Conservation (phyloP, 2,113 vertebrate species). For the Oreochromis spilurus region DNA sequence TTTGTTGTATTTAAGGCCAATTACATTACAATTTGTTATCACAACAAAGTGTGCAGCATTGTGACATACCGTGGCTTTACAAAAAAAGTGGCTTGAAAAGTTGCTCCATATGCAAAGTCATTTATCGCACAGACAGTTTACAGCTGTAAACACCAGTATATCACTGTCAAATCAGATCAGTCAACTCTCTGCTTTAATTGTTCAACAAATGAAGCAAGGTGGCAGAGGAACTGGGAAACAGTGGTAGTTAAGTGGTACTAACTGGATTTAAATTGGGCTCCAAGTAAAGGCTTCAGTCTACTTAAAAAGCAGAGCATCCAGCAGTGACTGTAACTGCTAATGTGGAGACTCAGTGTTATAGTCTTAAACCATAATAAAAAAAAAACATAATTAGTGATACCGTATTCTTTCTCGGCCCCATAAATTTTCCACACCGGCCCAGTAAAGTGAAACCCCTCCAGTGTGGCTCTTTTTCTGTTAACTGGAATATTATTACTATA, state of each 20-base stretch:
- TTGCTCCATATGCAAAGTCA: not conserved
- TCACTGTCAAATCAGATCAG: not conserved
- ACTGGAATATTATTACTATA: not conserved
- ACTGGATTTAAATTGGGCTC: not conserved
- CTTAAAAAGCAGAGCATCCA: not conserved
- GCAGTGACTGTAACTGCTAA: not conserved
- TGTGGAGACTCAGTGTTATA: not conserved
- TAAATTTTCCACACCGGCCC: not conserved
- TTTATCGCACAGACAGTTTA: not conserved
- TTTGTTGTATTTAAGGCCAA: not conserved
- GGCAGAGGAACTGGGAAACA: not conserved
- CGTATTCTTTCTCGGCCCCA: not conserved
- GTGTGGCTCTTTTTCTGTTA: not conserved
- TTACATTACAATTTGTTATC: not conserved
- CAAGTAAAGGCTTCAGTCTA: not conserved
- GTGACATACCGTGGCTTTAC: not conserved
- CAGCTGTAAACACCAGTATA: not conserved
- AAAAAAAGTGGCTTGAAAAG: not conserved
- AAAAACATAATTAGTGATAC: not conserved
- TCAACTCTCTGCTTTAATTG: not conserved
- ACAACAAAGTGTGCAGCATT: not conserved
- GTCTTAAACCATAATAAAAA: not conserved
- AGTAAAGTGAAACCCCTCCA: not conserved
- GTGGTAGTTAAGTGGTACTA: not conserved
- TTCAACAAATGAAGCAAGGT: not conserved